Percentiles rank a stretch among this genome's conserved stretches.
Conservation (phyloP, 2,113 vertebrate species). For the Leptocoma aspasia region DNA sequence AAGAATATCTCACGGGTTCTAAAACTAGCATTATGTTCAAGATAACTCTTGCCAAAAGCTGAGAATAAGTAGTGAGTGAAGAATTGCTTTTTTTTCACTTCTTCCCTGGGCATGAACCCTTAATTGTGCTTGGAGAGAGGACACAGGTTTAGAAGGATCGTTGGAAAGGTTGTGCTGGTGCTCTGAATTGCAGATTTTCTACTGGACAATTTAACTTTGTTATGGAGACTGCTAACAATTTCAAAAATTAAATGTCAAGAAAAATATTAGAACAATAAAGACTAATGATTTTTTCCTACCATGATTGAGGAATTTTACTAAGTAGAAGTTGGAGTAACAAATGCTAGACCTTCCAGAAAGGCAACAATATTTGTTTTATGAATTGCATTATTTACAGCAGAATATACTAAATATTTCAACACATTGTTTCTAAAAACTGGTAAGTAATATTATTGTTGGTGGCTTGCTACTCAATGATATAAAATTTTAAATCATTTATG, state of each 20-base stretch:
- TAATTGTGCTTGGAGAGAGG: background rate
- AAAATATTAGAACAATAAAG: background rate
- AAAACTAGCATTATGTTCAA: background rate
- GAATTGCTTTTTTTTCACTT: background rate
- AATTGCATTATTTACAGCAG: background rate
- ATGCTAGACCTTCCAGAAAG: background rate
- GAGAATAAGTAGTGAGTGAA: background rate
- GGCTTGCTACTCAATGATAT: background rate
- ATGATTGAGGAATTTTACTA: background rate
- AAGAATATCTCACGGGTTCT: background rate
- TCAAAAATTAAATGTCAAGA: background rate
- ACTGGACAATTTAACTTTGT: background rate
- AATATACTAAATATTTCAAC: constrained; percentile 4
- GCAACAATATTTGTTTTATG: background rate
- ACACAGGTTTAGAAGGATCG: background rate
- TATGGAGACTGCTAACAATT: background rate
- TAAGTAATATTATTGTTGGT: background rate
- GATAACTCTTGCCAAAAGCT: background rate
- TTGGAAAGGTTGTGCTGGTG: background rate
- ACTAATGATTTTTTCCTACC: background rate
- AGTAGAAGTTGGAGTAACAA: background rate
- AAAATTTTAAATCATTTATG: background rate
- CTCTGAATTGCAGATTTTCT: background rate
- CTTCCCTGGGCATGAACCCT: background rate
- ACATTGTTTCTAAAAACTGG: background rate